Percentiles rank a stretch among this genome's conserved stretches.
Evolutionary conservation across 1,140 invertebrate species (phyloP).

Genomic region (Drosophila sproati): DNA sequence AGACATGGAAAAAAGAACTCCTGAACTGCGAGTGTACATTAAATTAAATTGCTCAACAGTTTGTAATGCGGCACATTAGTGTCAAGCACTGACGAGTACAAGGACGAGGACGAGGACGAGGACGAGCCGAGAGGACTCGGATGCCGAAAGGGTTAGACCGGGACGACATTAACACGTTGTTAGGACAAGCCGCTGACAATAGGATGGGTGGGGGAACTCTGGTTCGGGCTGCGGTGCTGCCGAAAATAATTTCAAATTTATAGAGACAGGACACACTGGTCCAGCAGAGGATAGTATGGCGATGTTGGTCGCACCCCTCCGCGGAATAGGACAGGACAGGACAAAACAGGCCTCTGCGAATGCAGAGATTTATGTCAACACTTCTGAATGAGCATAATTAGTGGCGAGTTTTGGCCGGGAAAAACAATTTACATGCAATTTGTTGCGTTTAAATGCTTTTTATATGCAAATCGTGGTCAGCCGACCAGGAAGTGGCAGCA

Average conservation of each 20-base stretch:
- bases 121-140: slow-evolving; percentile 10
- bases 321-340: slow-evolving; percentile 40
- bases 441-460: slow-evolving; percentile 82
- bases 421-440: slow-evolving; percentile 82
- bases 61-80: slow-evolving; percentile 84
- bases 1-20: slow-evolving; percentile 42
- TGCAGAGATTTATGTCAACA: slow-evolving; percentile 72
- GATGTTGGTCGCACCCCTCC: slow-evolving; percentile 40
- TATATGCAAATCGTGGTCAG: slow-evolving; percentile 81
- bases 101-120: slow-evolving; percentile 5
- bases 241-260: slow-evolving; percentile 76
- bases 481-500: slow-evolving; percentile 49
- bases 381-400: slow-evolving; percentile 82
- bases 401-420: slow-evolving; percentile 66
- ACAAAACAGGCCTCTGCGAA: slow-evolving; percentile 10
- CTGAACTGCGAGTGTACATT: slow-evolving; percentile 56
- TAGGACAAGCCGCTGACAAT: slow-evolving; percentile 64
- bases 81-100: slow-evolving; percentile 72
- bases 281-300: slow-evolving; percentile 31
- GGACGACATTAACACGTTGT: slow-evolving; percentile 77
- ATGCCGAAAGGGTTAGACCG: slow-evolving; percentile 64
- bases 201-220: slow-evolving; percentile 34
- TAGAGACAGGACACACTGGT: slow-evolving; percentile 73
- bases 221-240: slow-evolving; percentile 36
- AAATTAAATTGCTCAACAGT: slow-evolving; percentile 84